Conservation (phyloP, 2,797 vertebrate species). For the Gymnopithys bicolor region DNA sequence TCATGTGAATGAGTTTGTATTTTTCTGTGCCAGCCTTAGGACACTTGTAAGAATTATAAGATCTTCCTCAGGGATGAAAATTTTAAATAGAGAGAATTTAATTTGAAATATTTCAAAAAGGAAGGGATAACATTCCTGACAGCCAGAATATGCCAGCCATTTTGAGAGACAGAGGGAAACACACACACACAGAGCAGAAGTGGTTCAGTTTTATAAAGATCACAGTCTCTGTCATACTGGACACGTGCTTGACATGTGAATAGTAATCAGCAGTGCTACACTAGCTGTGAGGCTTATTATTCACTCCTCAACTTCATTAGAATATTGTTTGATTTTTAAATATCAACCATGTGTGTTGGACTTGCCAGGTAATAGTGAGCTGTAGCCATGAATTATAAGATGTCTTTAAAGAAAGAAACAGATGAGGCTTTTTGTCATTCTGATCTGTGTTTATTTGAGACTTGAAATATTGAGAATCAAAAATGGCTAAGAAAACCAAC, state of each 20-base stretch:
- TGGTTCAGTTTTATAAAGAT: neutral
- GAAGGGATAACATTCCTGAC: neutral
- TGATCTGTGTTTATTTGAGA: neutral
- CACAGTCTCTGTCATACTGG: slow-evolving; percentile 21
- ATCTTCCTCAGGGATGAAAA: neutral
- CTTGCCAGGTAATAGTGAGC: neutral
- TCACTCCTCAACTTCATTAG: slow-evolving; percentile 2
- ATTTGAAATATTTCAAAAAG: neutral
- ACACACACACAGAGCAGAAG: neutral
- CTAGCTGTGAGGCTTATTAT: slow-evolving; percentile 1
- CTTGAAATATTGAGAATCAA: neutral
- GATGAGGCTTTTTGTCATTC: neutral
- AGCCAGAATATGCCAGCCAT: slow-evolving; percentile 47
- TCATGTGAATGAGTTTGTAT: slow-evolving; percentile 38
- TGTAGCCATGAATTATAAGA: neutral
- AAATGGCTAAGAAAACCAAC: neutral
- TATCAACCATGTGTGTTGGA: neutral
- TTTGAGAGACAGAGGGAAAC: slow-evolving; percentile 24
- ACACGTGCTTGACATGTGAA: slow-evolving; percentile 41
- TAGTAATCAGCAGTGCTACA: slow-evolving; percentile 20
- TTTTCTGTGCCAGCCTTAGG: neutral
- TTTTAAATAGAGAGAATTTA: neutral
- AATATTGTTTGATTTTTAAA: neutral
- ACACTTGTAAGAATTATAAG: neutral
- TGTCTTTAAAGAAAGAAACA: neutral